Evolutionary conservation across 2,113 vertebrate species (phyloP), one percentile per base, ranked within the genome.

Genomic region (Heterotilapia buettikoferi): DNA sequence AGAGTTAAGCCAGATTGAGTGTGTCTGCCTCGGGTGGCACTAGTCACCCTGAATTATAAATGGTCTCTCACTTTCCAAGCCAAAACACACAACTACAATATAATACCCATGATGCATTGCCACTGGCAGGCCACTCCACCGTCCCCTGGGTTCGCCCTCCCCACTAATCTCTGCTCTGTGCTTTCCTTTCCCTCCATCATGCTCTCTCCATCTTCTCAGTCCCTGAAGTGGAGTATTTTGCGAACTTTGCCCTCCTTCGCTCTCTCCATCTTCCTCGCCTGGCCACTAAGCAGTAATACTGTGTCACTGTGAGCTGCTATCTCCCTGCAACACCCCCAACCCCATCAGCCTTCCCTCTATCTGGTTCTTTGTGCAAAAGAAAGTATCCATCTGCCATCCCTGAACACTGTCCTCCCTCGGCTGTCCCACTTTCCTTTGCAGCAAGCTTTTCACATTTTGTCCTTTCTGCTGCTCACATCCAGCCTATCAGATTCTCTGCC

Each of bases 41-140:
- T 91, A 92, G 94, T 95, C 94, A 94, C 90, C 92, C 93, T 91
- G 91, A 94, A 95, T 95, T 94, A 94, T 93, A 94, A 94, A 94
- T 92, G 93, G 89, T 93, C 90, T 94, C 91, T 93, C 92, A 94
- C 93, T 94, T 94, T 93, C 86, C 89, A 68, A 95, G 90, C 91
- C 93, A 95, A 95, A 94, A 93, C 92, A 94, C 92, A 92, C 90
- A 91, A 90, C 84, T 92, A 90, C 83, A 90, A 90, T 90, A 93
- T 92, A 90, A 95, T 94, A 92, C 90, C 92, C 92, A 90, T 91
- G 90, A 93, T 95, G 91, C 89, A 92, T 94, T 94, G 90, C 90
- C 86, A 94, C 83, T 94, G 92, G 92, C 94, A 93, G 92, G 92
- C 92, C 92, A 92, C 86, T 93, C 86, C 14, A 9, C 24, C 80